Evolutionary conservation across 2,888 invertebrate species (phyloP).

Genomic region (Protodeltote pygarga): DNA sequence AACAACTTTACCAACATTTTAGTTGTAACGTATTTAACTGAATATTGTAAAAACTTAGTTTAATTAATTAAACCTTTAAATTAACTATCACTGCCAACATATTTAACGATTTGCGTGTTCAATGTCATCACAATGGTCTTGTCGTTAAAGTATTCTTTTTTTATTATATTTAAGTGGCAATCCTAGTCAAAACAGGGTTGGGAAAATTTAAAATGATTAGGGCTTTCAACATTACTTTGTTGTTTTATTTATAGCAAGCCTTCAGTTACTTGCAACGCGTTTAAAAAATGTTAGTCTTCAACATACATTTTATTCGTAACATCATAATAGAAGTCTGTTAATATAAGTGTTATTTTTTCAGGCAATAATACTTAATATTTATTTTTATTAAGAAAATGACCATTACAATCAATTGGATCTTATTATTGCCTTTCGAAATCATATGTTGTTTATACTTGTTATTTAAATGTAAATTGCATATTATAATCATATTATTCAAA

Average conservation of each 20-base stretch:
- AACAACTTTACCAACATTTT: constrained; percentile 45
- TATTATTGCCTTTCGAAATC: constrained; percentile 15
- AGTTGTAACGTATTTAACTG: constrained; percentile 55
- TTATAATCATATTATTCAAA: constrained; percentile 25
- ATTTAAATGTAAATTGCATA: constrained; percentile 30
- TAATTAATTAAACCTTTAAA: constrained; percentile 51
- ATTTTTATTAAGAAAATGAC: constrained; percentile 2
- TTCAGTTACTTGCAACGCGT: not conserved
- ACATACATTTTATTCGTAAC: not conserved
- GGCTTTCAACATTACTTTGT: constrained; percentile 31
- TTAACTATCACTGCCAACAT: constrained; percentile 80
- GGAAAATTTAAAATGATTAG: constrained; percentile 58
- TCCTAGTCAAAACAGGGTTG: constrained; percentile 86
- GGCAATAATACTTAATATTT: constrained; percentile 2
- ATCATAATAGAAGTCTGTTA: not conserved
- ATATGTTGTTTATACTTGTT: constrained; percentile 30
- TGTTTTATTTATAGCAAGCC: constrained; percentile 26
- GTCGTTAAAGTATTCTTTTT: constrained; percentile 50
- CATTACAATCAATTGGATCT: not conserved
- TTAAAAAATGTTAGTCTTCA: not conserved
- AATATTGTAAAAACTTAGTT: constrained; percentile 49
- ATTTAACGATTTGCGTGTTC: constrained; percentile 61
- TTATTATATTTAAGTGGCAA: constrained; percentile 72
- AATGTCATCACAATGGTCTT: constrained; percentile 45
- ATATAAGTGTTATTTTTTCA: not conserved